phyloP scores from a whole-genome alignment of 1,140 invertebrate species.

The Leguminivora glycinivorella region DNA sequence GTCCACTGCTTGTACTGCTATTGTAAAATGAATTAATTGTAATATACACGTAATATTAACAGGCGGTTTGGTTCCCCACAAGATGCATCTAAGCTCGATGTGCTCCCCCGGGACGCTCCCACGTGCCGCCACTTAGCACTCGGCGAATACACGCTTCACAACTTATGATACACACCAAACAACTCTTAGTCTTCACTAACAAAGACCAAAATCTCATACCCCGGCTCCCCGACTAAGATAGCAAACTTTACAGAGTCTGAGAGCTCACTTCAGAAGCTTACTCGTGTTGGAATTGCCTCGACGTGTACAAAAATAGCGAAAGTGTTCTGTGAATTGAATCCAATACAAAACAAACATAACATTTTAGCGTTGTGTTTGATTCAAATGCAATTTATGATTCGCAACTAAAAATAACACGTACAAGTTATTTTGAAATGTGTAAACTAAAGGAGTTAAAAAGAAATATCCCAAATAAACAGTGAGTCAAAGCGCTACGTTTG shows the following conservation, averaged over 20 bases:
- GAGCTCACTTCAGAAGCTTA: conserved; percentile 63
- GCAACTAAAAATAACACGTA: conserved; percentile 14
- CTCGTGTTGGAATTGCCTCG: conserved; percentile 65
- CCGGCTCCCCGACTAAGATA: conserved; percentile 47
- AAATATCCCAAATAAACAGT: conserved; percentile 1
- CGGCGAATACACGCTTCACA: conserved; percentile 47
- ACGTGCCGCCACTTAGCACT: conserved; percentile 72
- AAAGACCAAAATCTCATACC: conserved; percentile 55
- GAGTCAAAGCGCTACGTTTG: conserved; percentile 1
- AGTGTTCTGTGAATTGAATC: conserved; percentile 56
- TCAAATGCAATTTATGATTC: conserved; percentile 20
- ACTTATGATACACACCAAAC: conserved; percentile 47
- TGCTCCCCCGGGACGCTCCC: conserved; percentile 57
- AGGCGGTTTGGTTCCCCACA: conserved; percentile 60
- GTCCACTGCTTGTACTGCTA: conserved; percentile 36
- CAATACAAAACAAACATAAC: conserved; percentile 42
- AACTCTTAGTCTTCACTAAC: conserved; percentile 43
- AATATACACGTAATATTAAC: conserved; percentile 69
- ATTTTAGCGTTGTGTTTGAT: conserved; percentile 19
- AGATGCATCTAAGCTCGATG: conserved; percentile 68
- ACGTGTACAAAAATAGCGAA: conserved; percentile 70
- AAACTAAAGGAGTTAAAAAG: background rate
- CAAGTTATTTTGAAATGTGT: background rate
- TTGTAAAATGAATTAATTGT: conserved; percentile 68
- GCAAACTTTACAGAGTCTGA: conserved; percentile 53